Percentiles rank a stretch among this genome's conserved stretches.
Evolutionary conservation across 2,888 invertebrate genomes (phyloP).

Genomic region (Nomada fabriciana): DNA sequence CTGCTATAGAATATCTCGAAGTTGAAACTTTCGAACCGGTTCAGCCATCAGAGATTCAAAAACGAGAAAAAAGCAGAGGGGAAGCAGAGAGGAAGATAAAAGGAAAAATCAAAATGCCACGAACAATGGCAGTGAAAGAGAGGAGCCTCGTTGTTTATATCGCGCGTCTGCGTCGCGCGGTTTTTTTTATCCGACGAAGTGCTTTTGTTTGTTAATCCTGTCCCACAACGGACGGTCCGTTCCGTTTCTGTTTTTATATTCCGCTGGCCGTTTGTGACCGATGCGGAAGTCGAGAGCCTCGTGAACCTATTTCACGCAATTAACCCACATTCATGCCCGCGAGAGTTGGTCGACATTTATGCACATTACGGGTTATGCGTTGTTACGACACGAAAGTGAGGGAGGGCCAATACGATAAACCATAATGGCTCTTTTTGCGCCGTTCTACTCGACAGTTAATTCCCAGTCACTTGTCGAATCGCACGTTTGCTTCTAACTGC

Average conservation of each 20-base stretch:
- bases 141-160: background rate
- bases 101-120: background rate
- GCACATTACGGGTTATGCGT: background rate
- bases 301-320: constrained; percentile 25
- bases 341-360: background rate
- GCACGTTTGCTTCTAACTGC: background rate
- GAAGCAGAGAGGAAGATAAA: background rate
- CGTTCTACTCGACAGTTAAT: background rate
- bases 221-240: background rate
- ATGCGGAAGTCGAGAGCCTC: background rate
- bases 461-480: constrained; percentile 4
- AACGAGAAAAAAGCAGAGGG: background rate
- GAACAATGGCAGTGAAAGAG: background rate
- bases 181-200: background rate
- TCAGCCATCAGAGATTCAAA: background rate
- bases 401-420: constrained; percentile 6
- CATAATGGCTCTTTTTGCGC: constrained; percentile 13
- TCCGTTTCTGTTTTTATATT: constrained; percentile 19
- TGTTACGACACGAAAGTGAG: constrained; percentile 3
- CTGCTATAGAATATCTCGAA: background rate
- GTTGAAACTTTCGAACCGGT: background rate
- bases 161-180: background rate
- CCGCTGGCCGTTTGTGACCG: background rate
- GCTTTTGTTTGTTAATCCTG: constrained; percentile 25
- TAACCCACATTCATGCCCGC: background rate